Percentiles rank a stretch among this genome's conserved stretches.
phyloP scores from a whole-genome alignment of 2,113 vertebrate species.

The Tauraco erythrolophus region DNA sequence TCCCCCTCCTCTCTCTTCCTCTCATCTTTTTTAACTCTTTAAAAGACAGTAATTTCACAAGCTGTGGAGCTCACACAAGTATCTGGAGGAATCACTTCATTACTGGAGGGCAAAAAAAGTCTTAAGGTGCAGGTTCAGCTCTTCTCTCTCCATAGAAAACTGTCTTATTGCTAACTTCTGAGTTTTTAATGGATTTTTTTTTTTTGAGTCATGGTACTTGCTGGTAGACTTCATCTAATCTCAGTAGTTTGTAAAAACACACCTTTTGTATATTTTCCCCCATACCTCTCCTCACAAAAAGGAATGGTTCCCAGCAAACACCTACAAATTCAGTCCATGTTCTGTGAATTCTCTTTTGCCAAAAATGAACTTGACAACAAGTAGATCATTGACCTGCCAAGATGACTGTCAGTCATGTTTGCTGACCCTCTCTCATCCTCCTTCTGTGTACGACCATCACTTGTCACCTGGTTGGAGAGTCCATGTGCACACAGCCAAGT shows the following conservation, averaged over 20 bases:
- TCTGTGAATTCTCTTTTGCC: not conserved
- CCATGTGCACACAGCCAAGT: rapidly evolving
- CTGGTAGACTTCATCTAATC: not conserved
- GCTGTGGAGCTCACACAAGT: not conserved
- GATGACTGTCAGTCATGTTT: rapidly evolving
- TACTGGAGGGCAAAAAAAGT: not conserved
- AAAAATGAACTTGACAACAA: not conserved
- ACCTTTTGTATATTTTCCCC: not conserved
- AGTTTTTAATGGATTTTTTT: not conserved
- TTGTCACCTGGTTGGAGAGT: not conserved
- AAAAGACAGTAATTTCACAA: not conserved
- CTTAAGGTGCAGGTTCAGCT: not conserved
- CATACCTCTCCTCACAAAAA: not conserved
- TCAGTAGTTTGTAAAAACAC: not conserved
- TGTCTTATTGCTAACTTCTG: not conserved
- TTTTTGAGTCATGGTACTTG: not conserved
- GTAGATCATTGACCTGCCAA: not conserved
- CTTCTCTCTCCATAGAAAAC: not conserved
- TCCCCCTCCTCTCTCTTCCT: not conserved
- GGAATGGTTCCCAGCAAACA: not conserved
- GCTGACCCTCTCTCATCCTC: not conserved
- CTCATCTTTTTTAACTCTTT: not conserved
- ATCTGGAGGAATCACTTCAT: not conserved
- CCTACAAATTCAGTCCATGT: rapidly evolving
- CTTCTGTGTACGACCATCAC: rapidly evolving